These are phyloP conservation scores for Halictus rubicundus DNA, from an alignment of 1,140 invertebrate species.

Conservation along the genomic window DNA sequence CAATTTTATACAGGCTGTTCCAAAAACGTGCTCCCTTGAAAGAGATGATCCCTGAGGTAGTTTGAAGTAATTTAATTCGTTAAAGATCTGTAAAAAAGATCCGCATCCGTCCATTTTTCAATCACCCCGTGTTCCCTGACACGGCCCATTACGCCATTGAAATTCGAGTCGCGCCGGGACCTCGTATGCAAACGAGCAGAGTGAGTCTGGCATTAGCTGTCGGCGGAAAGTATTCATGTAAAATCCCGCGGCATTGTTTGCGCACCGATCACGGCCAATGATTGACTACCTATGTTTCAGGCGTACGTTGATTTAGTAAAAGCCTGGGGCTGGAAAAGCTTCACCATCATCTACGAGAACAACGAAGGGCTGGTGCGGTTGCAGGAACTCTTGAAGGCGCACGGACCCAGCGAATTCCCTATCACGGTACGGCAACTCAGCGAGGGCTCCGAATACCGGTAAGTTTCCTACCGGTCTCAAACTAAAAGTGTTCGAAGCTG, in stretches of 20 bases:
- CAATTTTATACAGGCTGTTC: too few relatives aligned
- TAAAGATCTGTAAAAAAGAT: neutral
- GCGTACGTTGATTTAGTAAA: constrained; percentile 94
- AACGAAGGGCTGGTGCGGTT: constrained; percentile 95
- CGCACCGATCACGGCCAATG: constrained; percentile 45
- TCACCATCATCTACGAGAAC: constrained; percentile 97
- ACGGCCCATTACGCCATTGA: constrained; percentile 14
- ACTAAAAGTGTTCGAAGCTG: neutral
- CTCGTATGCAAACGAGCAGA: constrained; percentile 17
- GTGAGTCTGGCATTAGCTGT: neutral
- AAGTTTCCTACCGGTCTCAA: constrained; percentile 54
- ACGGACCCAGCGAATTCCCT: constrained; percentile 90
- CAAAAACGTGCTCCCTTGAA: too few relatives aligned
- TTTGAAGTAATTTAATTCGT: too few relatives aligned
- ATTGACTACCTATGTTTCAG: constrained; percentile 78
- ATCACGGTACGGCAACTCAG: constrained; percentile 90
- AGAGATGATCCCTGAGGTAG: too few relatives aligned
- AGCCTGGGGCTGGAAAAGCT: constrained; percentile 94
- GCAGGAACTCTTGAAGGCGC: constrained; percentile 95
- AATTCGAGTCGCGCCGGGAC: neutral
- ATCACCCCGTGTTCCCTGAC: too few relatives aligned
- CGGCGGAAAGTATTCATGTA: neutral
- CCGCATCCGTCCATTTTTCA: neutral
- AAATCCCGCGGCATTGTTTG: neutral
- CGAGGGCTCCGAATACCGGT: constrained; percentile 91